Evolutionary conservation across 2,113 vertebrate species (phyloP).

Genomic region (Mormyrus lacerda): DNA sequence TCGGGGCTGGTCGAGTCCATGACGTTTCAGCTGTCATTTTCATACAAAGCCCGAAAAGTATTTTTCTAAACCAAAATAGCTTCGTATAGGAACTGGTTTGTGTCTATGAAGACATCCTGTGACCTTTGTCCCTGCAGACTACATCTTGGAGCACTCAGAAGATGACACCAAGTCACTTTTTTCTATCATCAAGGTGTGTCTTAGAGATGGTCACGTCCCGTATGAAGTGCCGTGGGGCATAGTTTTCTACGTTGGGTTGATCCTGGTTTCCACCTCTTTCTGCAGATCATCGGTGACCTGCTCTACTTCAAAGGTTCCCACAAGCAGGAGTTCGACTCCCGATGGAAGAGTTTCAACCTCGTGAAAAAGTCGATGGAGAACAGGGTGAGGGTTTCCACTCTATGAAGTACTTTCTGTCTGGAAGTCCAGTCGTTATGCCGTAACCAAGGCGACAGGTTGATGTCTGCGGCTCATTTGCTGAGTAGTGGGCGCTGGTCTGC

Average conservation of each 20-base stretch:
- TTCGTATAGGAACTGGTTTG: neutral
- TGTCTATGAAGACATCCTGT: neutral
- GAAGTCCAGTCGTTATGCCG: neutral
- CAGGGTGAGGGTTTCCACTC: conserved; percentile 63
- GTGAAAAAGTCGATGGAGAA: conserved; percentile 99
- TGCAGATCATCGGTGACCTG: conserved; percentile 86
- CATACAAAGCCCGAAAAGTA: neutral
- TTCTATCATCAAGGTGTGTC: conserved; percentile 87
- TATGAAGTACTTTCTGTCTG: neutral
- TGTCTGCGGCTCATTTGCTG: neutral
- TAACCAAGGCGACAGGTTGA: neutral
- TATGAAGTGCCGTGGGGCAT: neutral
- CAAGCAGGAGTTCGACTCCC: conserved; percentile 92
- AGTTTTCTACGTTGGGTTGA: neutral
- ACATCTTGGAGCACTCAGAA: conserved; percentile 88
- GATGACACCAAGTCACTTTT: conserved; percentile 97
- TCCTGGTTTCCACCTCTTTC: conserved; percentile 27
- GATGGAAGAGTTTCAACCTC: conserved; percentile 96
- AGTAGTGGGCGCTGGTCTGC: neutral
- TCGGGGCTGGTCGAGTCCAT: neutral
- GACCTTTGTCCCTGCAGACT: conserved; percentile 51
- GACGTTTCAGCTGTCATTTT: neutral
- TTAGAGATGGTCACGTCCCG: neutral
- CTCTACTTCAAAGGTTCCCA: conserved; percentile 92
- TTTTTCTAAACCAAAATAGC: neutral